Evolutionary conservation across 1,140 invertebrate species (phyloP), one percentile per base, ranked within the genome.

Genomic region (Trissolcus basalis): DNA sequence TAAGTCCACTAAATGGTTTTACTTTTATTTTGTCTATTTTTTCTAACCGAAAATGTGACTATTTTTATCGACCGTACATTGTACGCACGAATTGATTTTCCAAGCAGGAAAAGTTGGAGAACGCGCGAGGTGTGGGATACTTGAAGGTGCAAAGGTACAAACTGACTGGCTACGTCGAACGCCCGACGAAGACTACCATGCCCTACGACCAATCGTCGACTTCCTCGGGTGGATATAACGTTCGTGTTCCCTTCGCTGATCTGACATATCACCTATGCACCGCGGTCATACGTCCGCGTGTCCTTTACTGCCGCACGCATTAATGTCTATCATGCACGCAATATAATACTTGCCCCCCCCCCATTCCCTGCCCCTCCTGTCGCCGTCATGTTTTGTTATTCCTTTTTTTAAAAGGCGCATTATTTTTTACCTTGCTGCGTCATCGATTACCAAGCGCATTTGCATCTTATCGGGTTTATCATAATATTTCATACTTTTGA

Each of bases 201-300:
- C 74, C 63, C 67, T 67, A 70, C 67, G 44, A 71, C 61, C 74
- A 77, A 71, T 77, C 65, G 60, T 71, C 61, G 65, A 76, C 73
- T 76, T 76, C 73, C 67, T 70, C 67, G 67, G 73, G 45, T 48
- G 19, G 19, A 60, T 67, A 71, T 71, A 56, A 77, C 63, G 74
- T 77, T 63, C 68, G 67, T 41, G 60, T 77, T 77, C 74, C 74
- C 74, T 77, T 77, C 67, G 74, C 68, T 71, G 67, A 77, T 77
- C 68, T 72, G 63, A 77, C 69, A 55, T 74, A 74, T 72, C 68
- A 70, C 68, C 68, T 77, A 77, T 77, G 72, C 60, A 69, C 72
- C 65, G 67, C 64, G 64, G 55, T 67, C 50, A 50, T 68, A 74
- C 56, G 63, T 16, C 63, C 64, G 71, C 72, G 67, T 70, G 61